Base-by-base conservation (phyloP, 2,797 vertebrate genomes). In the Babyrousa celebensis region DNA sequence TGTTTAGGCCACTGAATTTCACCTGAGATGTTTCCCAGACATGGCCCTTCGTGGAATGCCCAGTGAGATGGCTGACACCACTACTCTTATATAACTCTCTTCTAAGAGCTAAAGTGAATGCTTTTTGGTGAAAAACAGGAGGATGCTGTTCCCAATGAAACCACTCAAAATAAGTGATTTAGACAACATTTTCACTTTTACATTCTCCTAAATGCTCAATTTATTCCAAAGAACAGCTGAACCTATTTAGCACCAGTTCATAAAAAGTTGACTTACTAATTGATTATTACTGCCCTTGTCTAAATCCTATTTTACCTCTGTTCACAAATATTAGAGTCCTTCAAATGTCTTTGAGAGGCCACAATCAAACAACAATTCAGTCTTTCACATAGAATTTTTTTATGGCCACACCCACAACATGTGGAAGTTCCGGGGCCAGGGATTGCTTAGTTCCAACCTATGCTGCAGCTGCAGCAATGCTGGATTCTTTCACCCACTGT, bases 41-140 rank as follows among this genome's bases (percentile, higher is more conserved):
- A 36, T 29, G 23, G 43, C 0, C 9, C 3, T 29, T 88, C 18
- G 20, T n/a, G 40, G 17, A 91, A 70, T 0, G 3, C 32, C 17
- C 18, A 21, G 52, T 25, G 1, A 0, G 1, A 43, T 20, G 4
- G 6, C 36, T 54, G 36, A 60, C 20, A 68, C 18, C 36, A 67
- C 89, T 86, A 48, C 60, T 56, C 27, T 75, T 91, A 20, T 91
- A 20, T 0, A 68, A 58, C 21, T 48, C 23, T 70, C 20, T 23
- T 85, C 52, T 67, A 72, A 83, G 29, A 91, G 86, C 11, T 84
- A 75, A 91, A 86, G 36, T 82, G 52, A 96, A 80, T 74, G 1
- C 12, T 93, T 96, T 91, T 60, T 32, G 20, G 48, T 70, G 16
- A 65, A 93, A 88, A 77, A 71, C 0, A 25, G 18, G 15, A 67